Base-by-base conservation (phyloP, 2,888 invertebrate genomes). In the Sipha maydis region DNA sequence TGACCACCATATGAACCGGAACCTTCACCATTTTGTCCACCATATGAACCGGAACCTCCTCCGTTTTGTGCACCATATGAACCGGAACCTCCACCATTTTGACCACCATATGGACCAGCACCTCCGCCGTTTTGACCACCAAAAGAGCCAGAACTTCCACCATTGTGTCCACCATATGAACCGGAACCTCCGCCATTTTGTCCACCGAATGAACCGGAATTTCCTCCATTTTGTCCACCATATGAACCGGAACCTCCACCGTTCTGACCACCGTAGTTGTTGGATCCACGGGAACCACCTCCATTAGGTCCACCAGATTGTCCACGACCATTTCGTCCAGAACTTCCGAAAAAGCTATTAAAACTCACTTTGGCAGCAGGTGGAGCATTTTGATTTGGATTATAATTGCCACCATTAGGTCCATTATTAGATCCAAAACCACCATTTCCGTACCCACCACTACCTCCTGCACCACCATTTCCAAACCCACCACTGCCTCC, bases 361-460 rank as follows among this genome's bases (percentile, higher is more conserved):
- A 90, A 90, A 79, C 89, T 89, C 25, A 90, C 90, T 86, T 89
- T 90, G 54, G 90, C 89, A n/a, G 90, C 90, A 28, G 90, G 89
- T 56, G 90, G 90, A 75, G 90, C 90, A 84, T 89, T 89, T 75
- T 89, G 86, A 85, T 89, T 89, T 38, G 86, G 86, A 75, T 86
- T 86, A 41, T 25, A 61, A 61, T 61, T 86, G 61, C 79, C 86
- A n/a, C 86, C 82, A 31, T 84, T 88, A 3, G 77, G 34, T 28
- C 89, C 31, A n/a, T 73, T 54, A 80, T 25, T 34, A 61, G n/a
- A 25, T 61, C 67, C 38, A 25, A 4, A 67, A 31, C 38, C 79
- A n/a, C 79, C 82, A 79, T 67, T 85, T 34, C 89, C 83, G 71
- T 48, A 48, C 21, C 71, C 82, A 21, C 82, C 80, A 78, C 11